Evolutionary conservation across 2,113 vertebrate species (phyloP).

Genomic region (Melanerpes aurifrons): DNA sequence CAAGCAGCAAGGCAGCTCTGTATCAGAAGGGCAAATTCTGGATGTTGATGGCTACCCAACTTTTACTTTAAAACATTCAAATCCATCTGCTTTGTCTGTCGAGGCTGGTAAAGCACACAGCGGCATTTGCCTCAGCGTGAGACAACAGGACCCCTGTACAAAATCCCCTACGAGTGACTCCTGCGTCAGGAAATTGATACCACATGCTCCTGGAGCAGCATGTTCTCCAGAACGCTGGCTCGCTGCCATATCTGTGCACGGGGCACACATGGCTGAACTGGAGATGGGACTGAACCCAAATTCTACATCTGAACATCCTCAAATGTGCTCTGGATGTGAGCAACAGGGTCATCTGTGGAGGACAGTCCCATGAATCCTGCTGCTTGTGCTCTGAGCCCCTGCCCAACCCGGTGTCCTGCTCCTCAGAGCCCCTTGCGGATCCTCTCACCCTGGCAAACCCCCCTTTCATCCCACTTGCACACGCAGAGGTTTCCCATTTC

Average conservation of each 20-base stretch:
- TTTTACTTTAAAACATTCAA: background rate
- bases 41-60: rapidly evolving
- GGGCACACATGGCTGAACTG: background rate
- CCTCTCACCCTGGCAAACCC: background rate
- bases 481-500: background rate
- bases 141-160: background rate
- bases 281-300: background rate
- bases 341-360: background rate
- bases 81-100: background rate
- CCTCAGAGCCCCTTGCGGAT: background rate
- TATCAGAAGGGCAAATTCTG: background rate
- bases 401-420: background rate
- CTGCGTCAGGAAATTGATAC: background rate
- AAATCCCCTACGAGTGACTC: rapidly evolving
- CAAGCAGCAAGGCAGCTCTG: rapidly evolving
- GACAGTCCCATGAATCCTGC: rapidly evolving
- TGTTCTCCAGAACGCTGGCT: background rate
- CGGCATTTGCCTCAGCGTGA: background rate
- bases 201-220: rapidly evolving
- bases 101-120: background rate
- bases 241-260: rapidly evolving
- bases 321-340: background rate
- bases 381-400: background rate
- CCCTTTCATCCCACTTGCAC: background rate
- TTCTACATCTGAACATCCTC: background rate